These are phyloP conservation scores for Oryzias sinensis DNA, from an alignment of 2,797 vertebrate species.

Conservation along the genomic window DNA sequence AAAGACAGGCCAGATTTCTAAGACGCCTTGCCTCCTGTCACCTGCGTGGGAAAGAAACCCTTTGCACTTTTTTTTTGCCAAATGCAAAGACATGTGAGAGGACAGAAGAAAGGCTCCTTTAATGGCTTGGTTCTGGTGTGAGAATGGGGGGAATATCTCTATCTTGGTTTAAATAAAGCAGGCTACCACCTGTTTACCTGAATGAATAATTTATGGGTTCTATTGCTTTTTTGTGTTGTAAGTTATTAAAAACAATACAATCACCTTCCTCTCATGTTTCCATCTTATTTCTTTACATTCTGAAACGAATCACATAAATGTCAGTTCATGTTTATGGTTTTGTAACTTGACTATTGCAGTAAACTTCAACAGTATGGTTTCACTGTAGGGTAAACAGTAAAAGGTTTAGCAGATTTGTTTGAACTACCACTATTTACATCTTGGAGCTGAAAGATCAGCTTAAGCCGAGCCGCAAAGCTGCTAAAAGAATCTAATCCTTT, in stretches of 20 bases:
- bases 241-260: constrained; percentile 59
- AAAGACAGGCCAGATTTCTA: constrained; percentile 94
- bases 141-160: constrained; percentile 19
- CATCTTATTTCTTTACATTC: background rate
- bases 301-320: background rate
- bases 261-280: background rate
- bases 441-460: too few species aligned
- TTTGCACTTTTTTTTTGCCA: constrained; percentile 48
- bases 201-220: constrained; percentile 29
- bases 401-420: background rate
- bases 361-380: background rate
- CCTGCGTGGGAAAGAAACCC: constrained; percentile 9
- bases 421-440: background rate
- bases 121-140: constrained; percentile 22
- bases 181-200: constrained; percentile 53
- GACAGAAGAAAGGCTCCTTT: constrained; percentile 23
- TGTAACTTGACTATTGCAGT: too few species aligned
- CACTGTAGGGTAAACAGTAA: background rate
- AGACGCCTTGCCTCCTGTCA: constrained; percentile 27
- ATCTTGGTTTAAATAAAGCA: constrained; percentile 48
- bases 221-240: constrained; percentile 47
- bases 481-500: too few species aligned
- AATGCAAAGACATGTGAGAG: constrained; percentile 17
- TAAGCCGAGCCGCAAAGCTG: too few species aligned
- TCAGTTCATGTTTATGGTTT: background rate